Percentiles rank a stretch among this genome's conserved stretches.
Evolutionary conservation across 2,797 vertebrate genomes (phyloP).

Genomic region (Orientallactaga sibirica): DNA sequence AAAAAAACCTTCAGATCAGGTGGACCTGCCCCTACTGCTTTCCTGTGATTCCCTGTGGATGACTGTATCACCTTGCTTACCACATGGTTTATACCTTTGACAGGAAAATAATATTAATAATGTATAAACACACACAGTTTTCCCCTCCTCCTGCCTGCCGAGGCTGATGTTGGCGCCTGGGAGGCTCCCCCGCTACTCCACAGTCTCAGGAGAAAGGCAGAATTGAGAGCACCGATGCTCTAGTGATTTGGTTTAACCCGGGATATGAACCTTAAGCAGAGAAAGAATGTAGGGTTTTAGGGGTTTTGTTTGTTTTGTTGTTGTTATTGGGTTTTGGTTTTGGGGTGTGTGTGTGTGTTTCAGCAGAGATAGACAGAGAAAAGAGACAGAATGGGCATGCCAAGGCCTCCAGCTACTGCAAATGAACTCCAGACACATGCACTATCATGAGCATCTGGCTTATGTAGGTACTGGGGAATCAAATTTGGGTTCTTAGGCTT

Average conservation of each 20-base stretch:
- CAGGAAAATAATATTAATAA: slow-evolving; percentile 43
- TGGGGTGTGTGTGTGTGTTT: too few species aligned
- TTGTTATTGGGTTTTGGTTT: too few species aligned
- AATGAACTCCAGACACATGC: too few species aligned
- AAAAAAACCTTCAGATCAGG: background rate
- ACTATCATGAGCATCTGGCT: too few species aligned
- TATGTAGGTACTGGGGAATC: too few species aligned
- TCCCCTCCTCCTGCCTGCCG: background rate
- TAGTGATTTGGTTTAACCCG: background rate
- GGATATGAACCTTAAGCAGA: too few species aligned
- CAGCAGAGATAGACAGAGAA: too few species aligned
- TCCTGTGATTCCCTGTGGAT: background rate
- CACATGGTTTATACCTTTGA: slow-evolving; percentile 12
- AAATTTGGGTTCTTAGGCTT: too few species aligned
- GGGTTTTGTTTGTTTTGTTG: background rate
- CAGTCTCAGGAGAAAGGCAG: background rate
- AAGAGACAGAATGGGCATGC: too few species aligned
- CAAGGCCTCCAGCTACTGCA: too few species aligned
- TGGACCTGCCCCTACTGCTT: slow-evolving; percentile 5
- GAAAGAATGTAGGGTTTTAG: background rate
- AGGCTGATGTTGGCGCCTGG: background rate
- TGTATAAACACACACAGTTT: background rate
- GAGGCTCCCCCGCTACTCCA: background rate
- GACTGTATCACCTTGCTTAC: background rate
- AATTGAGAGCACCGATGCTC: background rate